These are phyloP conservation scores for Anarhynchus alexandrinus DNA, from an alignment of 2,113 vertebrate genomes.

Conservation along the genomic window DNA sequence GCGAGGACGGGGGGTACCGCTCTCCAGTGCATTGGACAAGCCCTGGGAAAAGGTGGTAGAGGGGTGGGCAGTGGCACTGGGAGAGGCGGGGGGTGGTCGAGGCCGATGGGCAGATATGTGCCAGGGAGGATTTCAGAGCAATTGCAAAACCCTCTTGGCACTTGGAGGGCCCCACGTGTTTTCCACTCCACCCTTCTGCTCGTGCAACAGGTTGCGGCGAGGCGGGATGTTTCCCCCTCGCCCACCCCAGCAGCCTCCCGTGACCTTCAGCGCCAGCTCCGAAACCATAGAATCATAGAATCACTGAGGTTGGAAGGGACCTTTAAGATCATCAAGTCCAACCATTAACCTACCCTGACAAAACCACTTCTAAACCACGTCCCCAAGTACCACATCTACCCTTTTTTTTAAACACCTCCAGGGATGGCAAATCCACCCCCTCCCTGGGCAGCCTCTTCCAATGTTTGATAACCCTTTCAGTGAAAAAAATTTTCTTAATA, in stretches of 20 bases:
- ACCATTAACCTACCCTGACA: too few species aligned
- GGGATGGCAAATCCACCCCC: too few species aligned
- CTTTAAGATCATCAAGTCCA: too few species aligned
- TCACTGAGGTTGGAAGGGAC: too few species aligned
- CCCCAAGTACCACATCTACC: too few species aligned
- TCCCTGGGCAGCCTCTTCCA: too few species aligned
- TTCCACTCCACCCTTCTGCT: slow-evolving; percentile 22
- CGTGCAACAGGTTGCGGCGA: neutral
- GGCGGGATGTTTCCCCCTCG: neutral
- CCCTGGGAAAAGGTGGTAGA: neutral
- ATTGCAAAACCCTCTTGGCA: slow-evolving; percentile 32
- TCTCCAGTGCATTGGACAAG: neutral
- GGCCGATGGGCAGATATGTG: neutral
- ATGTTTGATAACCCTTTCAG: too few species aligned
- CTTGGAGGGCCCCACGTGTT: neutral
- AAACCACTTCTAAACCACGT: too few species aligned
- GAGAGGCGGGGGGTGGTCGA: neutral
- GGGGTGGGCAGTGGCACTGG: neutral
- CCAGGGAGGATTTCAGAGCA: slow-evolving; percentile 3
- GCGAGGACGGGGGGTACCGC: neutral
- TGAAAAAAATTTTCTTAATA: too few species aligned
- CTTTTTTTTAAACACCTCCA: too few species aligned
- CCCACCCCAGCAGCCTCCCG: neutral
- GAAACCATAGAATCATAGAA: neutral
- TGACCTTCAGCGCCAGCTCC: neutral